Base-by-base conservation (phyloP, 2,797 vertebrate species). In the Propithecus perrieri region DNA sequence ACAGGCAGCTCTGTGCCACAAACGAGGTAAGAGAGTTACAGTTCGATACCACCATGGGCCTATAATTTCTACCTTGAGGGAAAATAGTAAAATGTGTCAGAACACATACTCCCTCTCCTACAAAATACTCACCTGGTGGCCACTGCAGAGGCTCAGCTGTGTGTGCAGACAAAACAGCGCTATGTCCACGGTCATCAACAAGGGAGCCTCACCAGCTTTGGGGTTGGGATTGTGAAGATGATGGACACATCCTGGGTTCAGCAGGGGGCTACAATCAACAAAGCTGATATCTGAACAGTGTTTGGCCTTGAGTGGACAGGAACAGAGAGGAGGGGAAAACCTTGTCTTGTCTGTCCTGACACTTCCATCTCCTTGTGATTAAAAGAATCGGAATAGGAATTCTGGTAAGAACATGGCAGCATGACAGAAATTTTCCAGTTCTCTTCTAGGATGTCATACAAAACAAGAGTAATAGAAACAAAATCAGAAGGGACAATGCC, bases 21-120 rank as follows among this genome's bases (percentile, higher is more conserved):
- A 87, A 89, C 59, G 57, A 94, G 41, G n/a, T 79, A 38, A 78
- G 72, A 91, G 63, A 90, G 53, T 28, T 50, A n/a, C 59, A 91
- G 46, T 67, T 63, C 85, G 91, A 74, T 67, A 80, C 35, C 13
- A 26, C 65, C 0, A 11, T 5, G 15, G 35, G 59, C 38, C 61
- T 76, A 24, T 61, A 28, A 75, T 95, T 89, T 91, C 71, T 65
- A 38, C 89, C 20, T 59, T 79, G 50, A 83, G 35, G 61, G 78
- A 84, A 89, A 85, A 80, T 22, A 35, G 57, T 46, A 71, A 74
- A 72, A 50, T 11, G 30, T 59, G 18, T 85, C 35, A 35, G 53
- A 87, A 65, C 33, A 67, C 30, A 9, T 46, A 72, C 14, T 57
- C 28, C 10, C 3, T 35, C 11, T 9, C 50, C 63, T 41, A 30